Conservation (phyloP, 2,888 invertebrate species). For the Sarcophaga rosellei region DNA sequence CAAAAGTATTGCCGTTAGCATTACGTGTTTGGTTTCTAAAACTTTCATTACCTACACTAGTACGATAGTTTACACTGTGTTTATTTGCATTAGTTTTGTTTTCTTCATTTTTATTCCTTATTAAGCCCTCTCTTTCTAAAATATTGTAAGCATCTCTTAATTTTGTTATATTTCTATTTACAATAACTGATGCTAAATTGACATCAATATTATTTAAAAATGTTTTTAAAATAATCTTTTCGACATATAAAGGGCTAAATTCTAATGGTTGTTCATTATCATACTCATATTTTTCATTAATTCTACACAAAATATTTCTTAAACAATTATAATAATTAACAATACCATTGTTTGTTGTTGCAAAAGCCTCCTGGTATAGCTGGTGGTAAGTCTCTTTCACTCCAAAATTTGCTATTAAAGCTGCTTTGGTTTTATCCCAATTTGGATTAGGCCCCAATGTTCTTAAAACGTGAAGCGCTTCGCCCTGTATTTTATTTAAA, state of each 20-base stretch:
- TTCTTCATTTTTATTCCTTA: no score
- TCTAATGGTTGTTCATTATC: conserved; percentile 9
- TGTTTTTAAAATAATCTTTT: conserved; percentile 22
- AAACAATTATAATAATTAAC: no score
- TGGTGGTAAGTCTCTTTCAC: conserved; percentile 62
- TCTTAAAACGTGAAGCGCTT: conserved; percentile 64
- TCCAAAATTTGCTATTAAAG: conserved; percentile 60
- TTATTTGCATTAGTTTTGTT: no score
- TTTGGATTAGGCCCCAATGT: conserved; percentile 53
- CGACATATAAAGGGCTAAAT: conserved; percentile 15
- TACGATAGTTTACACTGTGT: no score
- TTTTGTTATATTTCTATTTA: conserved; percentile 1
- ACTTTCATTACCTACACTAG: no score
- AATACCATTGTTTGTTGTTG: conserved; percentile 7
- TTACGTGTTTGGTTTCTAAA: not conserved
- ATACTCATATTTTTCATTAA: no score
- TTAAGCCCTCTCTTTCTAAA: not conserved
- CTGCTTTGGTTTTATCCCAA: conserved; percentile 53
- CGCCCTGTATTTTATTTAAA: conserved; percentile 68
- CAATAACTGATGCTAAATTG: conserved; percentile 8
- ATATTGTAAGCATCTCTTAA: conserved; percentile 14
- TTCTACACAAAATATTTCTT: no score
- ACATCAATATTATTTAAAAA: conserved; percentile 12
- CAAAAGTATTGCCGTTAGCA: not conserved
- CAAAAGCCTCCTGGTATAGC: conserved; percentile 44